Evolutionary conservation across 2,888 invertebrate genomes (phyloP).

Genomic region (Iphiclides podalirius): DNA sequence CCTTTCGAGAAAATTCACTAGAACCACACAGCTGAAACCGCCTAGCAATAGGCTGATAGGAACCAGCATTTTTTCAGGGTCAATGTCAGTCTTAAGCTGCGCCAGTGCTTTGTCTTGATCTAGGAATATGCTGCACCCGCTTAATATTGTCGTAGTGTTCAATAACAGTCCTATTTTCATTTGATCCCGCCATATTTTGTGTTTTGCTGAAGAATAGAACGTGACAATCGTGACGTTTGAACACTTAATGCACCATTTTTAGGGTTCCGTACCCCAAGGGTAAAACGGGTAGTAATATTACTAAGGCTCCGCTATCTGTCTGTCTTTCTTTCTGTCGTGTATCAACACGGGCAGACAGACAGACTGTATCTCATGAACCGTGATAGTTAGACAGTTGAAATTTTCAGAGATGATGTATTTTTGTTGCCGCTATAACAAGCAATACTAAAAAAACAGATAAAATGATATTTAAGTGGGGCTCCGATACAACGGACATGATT

Average conservation of each 20-base stretch:
- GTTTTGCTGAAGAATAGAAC: constrained; percentile 46
- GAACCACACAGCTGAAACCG: constrained; percentile 34
- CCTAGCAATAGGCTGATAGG: constrained; percentile 45
- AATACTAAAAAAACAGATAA: too few species aligned
- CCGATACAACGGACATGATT: too few species aligned
- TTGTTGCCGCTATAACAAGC: too few species aligned
- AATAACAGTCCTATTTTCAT: constrained; percentile 53
- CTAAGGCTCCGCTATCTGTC: too few species aligned
- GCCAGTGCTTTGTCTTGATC: constrained; percentile 53
- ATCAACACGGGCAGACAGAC: too few species aligned
- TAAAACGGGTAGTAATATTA: too few species aligned
- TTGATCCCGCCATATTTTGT: constrained; percentile 56
- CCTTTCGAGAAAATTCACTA: constrained; percentile 46
- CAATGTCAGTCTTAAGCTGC: constrained; percentile 44
- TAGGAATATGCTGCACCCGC: constrained; percentile 59
- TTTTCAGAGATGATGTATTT: too few species aligned
- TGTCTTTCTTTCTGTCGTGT: too few species aligned
- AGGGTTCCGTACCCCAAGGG: too few species aligned
- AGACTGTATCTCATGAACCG: too few species aligned
- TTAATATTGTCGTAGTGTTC: constrained; percentile 45
- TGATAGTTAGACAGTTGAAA: too few species aligned
- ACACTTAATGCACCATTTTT: background rate
- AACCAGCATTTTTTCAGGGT: constrained; percentile 46
- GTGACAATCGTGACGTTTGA: background rate
- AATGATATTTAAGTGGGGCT: too few species aligned